Evolutionary conservation across 2,888 invertebrate genomes (phyloP), one percentile per base, ranked within the genome.

Genomic region (Crossocerus cetratus): DNA sequence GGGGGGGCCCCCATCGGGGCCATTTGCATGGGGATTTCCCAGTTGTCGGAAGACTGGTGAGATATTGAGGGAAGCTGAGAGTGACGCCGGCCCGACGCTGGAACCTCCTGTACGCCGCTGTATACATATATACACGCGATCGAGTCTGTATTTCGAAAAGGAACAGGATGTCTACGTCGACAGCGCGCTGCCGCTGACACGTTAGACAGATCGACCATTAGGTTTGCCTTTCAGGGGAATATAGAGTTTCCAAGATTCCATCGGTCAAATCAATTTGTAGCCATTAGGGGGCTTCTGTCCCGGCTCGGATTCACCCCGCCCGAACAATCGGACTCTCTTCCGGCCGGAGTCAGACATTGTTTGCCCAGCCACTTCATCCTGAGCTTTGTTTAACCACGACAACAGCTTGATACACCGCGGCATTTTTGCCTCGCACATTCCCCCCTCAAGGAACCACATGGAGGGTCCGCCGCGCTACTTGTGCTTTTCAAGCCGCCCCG

Each of bases 251-350:
- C 78, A 57, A 79, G 77, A 87, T 89, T 87, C 86, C 86, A 86
- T 86, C 85, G 84, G 85, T 87, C 84, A 86, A 87, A 88, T 90
- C 90, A 90, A 90, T 90, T 90, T 90, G 89, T 88, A 86, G 81
- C 90, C 89, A 89, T 90, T 90, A 90, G 86, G 71, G 71, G 32
- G 62, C 59, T 45, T 70, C 42, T 68, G 32, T n/a, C 61, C 63
- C 69, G 69, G 77, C 62, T 80, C 78, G 71, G 66, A 82, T 84
- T 83, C 81, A 78, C 76, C 76, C 80, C 62, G 65, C 69, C 64
- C 62, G 73, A 77, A 77, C 78, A 76, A 74, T 78, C 78, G 68
- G 45, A 56, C 55, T 56, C 60, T 61, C 16, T 59, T 43, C 55
- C 59, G 59, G 23, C 18, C 44, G 45, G 56, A 45, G 44, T 65